Evolutionary conservation across 1,140 invertebrate species (phyloP), one percentile per base, ranked within the genome.

Genomic region (Drosophila fuyamai): DNA sequence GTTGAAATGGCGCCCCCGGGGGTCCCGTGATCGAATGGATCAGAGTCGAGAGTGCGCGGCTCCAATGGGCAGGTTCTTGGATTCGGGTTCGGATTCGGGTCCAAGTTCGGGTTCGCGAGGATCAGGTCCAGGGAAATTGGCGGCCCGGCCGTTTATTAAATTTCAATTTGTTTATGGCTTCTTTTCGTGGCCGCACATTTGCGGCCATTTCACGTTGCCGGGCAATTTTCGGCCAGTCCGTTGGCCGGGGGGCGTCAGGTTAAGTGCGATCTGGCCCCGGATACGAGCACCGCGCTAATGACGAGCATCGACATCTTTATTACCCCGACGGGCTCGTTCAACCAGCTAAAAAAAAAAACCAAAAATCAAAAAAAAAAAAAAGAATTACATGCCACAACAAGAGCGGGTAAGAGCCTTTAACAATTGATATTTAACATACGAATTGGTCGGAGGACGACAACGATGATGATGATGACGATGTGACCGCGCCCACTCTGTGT

Each of bases 161-260:
- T 78, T 78, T 79, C 75, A 78, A 78, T 78, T 78, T 78, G 76
- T 62, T 79, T 78, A 77, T 78, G 65, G 53, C 65, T 57, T 50
- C 65, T 48, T 68, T 71, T 71, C 67, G 67, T 71, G 67, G 67
- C 65, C 65, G 65, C 59, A 61, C 58, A 61, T 61, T 61, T 61
- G 23, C 47, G 58, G 46, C 66, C 62, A 68, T 68, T 70, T 68
- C 47, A 68, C 66, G 48, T 68, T 10, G 32, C 32, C 41, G 7
- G 18, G 12, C 41, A 71, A 71, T 71, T 71, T 57, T 16, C 38
- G 50, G 14, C 35, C 46, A 29, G 27, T 32, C n/a, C 54, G 13
- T 32, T 50, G 27, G 48, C 50, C 60, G 27, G 65, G 47, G 65
- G 50, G 50, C 63, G 10, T 40, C 48, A 23, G 65, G 63, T 67